Conservation (phyloP, 2,113 vertebrate species). For the Oryzias celebensis region DNA sequence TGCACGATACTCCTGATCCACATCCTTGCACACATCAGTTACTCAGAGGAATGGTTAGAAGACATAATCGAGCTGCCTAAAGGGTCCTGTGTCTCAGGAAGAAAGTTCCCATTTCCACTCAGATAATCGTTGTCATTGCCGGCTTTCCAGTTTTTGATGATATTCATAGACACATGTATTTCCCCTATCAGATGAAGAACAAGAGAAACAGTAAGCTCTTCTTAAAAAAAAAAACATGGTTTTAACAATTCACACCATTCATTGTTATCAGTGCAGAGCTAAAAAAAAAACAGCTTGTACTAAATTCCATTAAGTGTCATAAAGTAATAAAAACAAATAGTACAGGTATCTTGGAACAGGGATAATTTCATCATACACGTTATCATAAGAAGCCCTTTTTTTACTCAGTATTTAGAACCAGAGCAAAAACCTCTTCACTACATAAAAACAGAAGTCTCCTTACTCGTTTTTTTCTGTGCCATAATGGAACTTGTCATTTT, state of each 20-base stretch:
- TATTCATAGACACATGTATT: conserved; percentile 12
- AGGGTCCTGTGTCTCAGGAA: conserved; percentile 61
- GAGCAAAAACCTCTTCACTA: not conserved
- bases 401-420: too few relatives aligned
- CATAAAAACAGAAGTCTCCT: not conserved
- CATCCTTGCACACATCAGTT: not conserved
- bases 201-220: not conserved
- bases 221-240: not conserved
- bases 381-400: not conserved
- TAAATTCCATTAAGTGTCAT: too few relatives aligned
- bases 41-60: conserved; percentile 14
- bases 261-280: too few relatives aligned
- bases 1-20: conserved; percentile 11
- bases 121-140: conserved; percentile 24
- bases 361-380: not conserved
- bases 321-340: too few relatives aligned
- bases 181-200: conserved; percentile 37
- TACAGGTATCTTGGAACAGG: too few relatives aligned
- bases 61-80: conserved; percentile 70
- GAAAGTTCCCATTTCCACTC: conserved; percentile 19
- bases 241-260: not conserved
- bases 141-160: conserved; percentile 22
- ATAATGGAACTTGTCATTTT: conserved; percentile 49
- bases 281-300: too few relatives aligned
- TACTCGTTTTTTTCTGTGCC: conserved; percentile 61